Base-by-base conservation (phyloP, 1,140 invertebrate species). In the Anadara kagoshimensis region DNA sequence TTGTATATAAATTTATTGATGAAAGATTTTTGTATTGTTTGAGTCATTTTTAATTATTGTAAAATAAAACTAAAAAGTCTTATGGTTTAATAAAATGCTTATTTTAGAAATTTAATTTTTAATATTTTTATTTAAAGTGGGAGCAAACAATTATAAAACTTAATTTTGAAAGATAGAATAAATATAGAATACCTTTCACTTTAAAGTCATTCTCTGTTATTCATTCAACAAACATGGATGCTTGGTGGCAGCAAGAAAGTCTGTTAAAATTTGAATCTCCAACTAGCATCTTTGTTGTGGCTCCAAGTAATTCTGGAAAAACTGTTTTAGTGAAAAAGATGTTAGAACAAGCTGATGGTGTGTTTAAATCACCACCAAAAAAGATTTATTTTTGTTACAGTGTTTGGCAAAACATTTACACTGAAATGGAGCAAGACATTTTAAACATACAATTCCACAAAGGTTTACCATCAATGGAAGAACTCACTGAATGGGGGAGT, bases 381-480 rank as follows among this genome's bases (percentile, higher is more conserved):
- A 66, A 53, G 24, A 66, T 66, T n/a, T 45, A 29, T 36, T 36
- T 66, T 41, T 66, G 64, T 54, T 66, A 66, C 22, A 24, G 24
- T 36, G 29, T 43, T 36, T 66, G 64, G 64, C 64, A 66, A 54
- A n/a, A 47, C 24, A 22, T 66, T 20, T 66, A 45, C 20, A 45
- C 53, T 41, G 65, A 57, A 22, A 18, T 67, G 26, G 29, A 67
- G 43, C n/a, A 41, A n/a, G 43, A 43, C 18, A 41, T 69, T 7
- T 41, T 59, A 59, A 59, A 69, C 51, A 59, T 69, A 44, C 22
- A 43, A 4, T 67, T 67, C 43, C 36, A 67, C 56, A 26, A 67
- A 44, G 36, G 41, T 20, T 22, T 67, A 14, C 67, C 54, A 61
- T 20, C 47, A 2, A 43, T 43, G 41, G 43, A 43, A 5, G 47